phyloP scores from a whole-genome alignment of 1,140 invertebrate species.

The Diachasma alloeum region DNA sequence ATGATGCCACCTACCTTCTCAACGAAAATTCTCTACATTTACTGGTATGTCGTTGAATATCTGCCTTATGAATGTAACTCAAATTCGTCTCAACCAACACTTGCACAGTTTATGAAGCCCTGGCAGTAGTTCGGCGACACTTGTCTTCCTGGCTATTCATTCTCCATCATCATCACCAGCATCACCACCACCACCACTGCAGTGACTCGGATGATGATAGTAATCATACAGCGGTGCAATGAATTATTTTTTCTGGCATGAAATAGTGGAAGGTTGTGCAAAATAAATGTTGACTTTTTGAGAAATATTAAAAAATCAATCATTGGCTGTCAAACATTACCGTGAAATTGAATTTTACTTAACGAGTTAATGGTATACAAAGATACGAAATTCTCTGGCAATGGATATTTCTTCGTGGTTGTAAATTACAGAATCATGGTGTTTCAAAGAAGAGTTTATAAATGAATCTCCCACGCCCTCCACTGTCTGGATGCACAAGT shows the following conservation, averaged over 20 bases:
- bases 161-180: constrained; percentile 1
- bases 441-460: constrained; percentile 51
- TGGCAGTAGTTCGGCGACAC: background rate
- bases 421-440: constrained; percentile 33
- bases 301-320: too few relatives aligned
- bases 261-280: too few relatives aligned
- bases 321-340: too few relatives aligned
- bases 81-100: constrained; percentile 28
- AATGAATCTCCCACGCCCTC: constrained; percentile 60
- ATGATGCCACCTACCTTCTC: constrained; percentile 43
- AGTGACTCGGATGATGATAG: too few relatives aligned
- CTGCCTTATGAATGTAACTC: constrained; percentile 51
- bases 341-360: too few relatives aligned
- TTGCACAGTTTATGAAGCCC: background rate
- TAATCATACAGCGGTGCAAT: too few relatives aligned
- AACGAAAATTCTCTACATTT: constrained; percentile 40
- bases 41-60: background rate
- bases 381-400: constrained; percentile 1
- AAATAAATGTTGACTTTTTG: too few relatives aligned
- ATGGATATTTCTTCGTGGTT: constrained; percentile 7
- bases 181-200: constrained; percentile 5
- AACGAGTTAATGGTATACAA: background rate
- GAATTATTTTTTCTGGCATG: too few relatives aligned
- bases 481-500: constrained; percentile 44
- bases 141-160: constrained; percentile 1